These are phyloP conservation scores for Albula glossodonta DNA, from an alignment of 2,113 vertebrate species.

Conservation along the genomic window DNA sequence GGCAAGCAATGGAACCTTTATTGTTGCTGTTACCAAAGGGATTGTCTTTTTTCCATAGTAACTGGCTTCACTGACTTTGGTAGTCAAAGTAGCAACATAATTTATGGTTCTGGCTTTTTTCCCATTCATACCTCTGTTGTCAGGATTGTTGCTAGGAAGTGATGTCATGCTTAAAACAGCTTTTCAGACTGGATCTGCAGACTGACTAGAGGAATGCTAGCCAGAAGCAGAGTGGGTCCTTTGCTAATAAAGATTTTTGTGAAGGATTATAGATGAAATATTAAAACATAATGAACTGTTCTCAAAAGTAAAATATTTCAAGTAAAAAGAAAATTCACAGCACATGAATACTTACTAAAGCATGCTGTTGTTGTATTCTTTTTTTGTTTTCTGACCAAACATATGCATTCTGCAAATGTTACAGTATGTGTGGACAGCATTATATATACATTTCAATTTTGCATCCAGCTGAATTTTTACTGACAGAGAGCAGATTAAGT, in stretches of 20 bases:
- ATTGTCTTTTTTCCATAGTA: conserved; percentile 36
- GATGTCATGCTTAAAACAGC: conserved; percentile 11
- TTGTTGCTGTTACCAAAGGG: background rate
- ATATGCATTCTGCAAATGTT: background rate
- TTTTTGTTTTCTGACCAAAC: no score
- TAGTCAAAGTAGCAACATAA: conserved; percentile 6
- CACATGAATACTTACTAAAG: background rate
- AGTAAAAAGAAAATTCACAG: background rate
- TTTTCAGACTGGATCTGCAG: background rate
- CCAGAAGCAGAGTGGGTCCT: background rate
- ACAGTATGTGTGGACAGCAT: background rate
- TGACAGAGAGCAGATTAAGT: background rate
- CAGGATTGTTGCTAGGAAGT: conserved; percentile 22
- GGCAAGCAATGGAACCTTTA: conserved; percentile 22
- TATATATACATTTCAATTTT: background rate
- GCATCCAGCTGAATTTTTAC: background rate
- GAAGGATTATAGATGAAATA: background rate
- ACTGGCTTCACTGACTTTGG: conserved; percentile 30
- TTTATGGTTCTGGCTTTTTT: conserved; percentile 7
- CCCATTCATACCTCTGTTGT: conserved; percentile 8
- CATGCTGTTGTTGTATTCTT: no score
- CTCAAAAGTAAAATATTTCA: background rate
- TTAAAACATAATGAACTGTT: background rate
- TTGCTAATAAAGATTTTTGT: background rate
- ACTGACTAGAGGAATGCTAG: background rate